Conservation (phyloP, 2,797 vertebrate species). For the Enteromius radiatus region DNA sequence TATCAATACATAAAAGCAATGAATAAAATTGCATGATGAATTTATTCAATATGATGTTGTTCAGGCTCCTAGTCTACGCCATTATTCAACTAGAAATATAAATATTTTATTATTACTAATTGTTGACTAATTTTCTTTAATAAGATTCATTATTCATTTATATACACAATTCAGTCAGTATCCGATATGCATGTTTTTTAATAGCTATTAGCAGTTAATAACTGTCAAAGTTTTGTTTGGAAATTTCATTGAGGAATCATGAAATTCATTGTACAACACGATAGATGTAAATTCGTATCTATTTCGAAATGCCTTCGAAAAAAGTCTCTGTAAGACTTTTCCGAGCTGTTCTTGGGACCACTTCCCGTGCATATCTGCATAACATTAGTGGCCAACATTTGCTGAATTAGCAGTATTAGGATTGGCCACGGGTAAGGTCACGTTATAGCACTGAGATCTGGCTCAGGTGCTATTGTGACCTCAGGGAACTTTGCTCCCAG, state of each 20-base stretch:
- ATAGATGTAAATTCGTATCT: background rate
- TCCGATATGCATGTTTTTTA: background rate
- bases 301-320: background rate
- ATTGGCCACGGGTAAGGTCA: background rate
- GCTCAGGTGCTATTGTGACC: background rate
- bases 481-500: background rate
- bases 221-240: background rate
- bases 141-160: background rate
- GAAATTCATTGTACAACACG: background rate
- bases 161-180: background rate
- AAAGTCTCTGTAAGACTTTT: background rate
- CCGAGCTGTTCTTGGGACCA: constrained; percentile 18
- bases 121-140: background rate
- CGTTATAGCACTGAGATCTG: constrained; percentile 16
- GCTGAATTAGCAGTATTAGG: constrained; percentile 27
- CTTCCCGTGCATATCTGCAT: constrained; percentile 4
- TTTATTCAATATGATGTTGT: background rate
- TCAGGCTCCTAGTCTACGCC: background rate
- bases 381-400: constrained; percentile 1
- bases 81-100: background rate
- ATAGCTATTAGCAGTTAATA: background rate
- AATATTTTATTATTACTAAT: background rate
- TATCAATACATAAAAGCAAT: background rate
- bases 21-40: background rate
- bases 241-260: background rate